Percentiles rank a stretch among this genome's conserved stretches.
Evolutionary conservation across 2,888 invertebrate species (phyloP).

Genomic region (Lycaena phlaeas): DNA sequence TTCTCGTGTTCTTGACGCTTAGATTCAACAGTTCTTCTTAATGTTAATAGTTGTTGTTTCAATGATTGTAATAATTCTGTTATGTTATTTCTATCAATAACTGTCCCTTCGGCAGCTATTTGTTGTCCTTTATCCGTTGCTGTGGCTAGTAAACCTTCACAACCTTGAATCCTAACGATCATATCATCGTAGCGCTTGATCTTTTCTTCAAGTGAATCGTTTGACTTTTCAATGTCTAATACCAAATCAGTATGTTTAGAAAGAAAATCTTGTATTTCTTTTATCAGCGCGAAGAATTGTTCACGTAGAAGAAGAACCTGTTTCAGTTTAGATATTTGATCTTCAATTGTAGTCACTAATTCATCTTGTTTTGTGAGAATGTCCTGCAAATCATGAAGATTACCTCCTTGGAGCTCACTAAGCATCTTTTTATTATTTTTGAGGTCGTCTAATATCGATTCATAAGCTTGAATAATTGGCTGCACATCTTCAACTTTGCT

Average conservation of each 20-base stretch:
- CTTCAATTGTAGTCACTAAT: conserved; percentile 87
- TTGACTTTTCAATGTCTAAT: conserved; percentile 87
- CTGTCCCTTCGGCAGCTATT: conserved; percentile 91
- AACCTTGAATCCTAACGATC: conserved; percentile 89
- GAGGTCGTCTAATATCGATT: conserved; percentile 82
- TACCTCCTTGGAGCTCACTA: conserved; percentile 82
- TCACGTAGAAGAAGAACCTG: conserved; percentile 86
- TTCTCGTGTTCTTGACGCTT: conserved; percentile 90
- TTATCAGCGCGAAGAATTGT: conserved; percentile 88
- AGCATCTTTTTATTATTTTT: conserved; percentile 85
- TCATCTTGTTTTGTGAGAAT: conserved; percentile 89
- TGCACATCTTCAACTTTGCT: conserved; percentile 91
- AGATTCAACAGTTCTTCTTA: conserved; percentile 87
- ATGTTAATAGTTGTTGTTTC: conserved; percentile 85
- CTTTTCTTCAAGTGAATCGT: conserved; percentile 87
- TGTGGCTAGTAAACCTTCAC: conserved; percentile 88
- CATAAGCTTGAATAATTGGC: conserved; percentile 83
- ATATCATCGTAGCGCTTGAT: conserved; percentile 90
- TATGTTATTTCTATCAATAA: conserved; percentile 88
- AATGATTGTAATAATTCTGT: conserved; percentile 90
- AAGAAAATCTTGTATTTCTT: conserved; percentile 90
- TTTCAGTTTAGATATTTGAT: conserved; percentile 85
- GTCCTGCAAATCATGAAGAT: conserved; percentile 83
- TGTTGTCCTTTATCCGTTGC: conserved; percentile 94
- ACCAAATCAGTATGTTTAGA: conserved; percentile 89